Conservation (phyloP, 2,888 invertebrate genomes). For the Steinernema scapterisci region DNA sequence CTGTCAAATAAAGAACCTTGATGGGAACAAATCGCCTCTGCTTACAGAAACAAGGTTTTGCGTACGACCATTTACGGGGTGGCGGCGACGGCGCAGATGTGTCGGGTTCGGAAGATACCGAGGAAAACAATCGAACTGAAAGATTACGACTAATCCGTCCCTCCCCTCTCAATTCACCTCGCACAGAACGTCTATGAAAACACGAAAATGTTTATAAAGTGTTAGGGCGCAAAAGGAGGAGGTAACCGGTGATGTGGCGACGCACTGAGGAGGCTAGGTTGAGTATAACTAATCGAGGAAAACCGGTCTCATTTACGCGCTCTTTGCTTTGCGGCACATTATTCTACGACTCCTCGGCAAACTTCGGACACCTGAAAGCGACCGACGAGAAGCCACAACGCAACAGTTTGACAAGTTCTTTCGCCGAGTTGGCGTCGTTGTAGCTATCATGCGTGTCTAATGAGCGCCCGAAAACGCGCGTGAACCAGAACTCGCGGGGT, state of each 20-base stretch:
- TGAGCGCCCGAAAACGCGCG: too few species aligned
- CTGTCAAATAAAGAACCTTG: not conserved
- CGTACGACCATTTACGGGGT: not conserved
- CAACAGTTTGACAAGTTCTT: not conserved
- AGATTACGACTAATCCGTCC: conserved; percentile 12
- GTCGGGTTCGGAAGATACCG: not conserved
- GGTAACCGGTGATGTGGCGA: not conserved
- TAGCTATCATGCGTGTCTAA: too few species aligned
- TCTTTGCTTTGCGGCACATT: not conserved
- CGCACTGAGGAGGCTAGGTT: conserved; percentile 25
- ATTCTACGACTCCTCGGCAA: conserved; percentile 7
- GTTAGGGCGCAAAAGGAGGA: not conserved
- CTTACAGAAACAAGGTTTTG: not conserved
- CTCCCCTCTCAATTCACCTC: not conserved
- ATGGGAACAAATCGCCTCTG: not conserved
- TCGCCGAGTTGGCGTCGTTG: too few species aligned
- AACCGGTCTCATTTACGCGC: conserved; percentile 7
- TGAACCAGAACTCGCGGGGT: too few species aligned
- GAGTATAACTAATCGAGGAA: conserved; percentile 7
- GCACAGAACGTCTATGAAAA: conserved; percentile 8
- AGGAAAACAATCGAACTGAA: not conserved
- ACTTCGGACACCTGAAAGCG: not conserved
- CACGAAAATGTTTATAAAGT: not conserved
- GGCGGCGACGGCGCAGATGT: too few species aligned
- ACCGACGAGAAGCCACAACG: not conserved